Evolutionary conservation across 1,140 invertebrate species (phyloP).

Genomic region (Cecropterus lyciades): DNA sequence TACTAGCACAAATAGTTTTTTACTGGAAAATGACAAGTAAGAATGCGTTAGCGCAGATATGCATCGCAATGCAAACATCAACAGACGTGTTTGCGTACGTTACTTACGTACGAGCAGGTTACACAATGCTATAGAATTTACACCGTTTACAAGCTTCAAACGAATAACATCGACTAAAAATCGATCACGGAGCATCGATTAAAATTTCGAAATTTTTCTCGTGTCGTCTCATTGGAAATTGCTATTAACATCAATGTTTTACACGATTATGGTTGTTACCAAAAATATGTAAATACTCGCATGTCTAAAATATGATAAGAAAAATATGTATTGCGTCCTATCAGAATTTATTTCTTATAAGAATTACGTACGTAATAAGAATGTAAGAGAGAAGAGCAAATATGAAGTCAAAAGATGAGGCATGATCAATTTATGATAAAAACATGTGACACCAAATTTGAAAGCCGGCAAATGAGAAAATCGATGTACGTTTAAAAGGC

Average conservation of each 20-base stretch:
- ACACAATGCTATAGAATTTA: constrained; percentile 1
- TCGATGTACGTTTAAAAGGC: constrained; percentile 18
- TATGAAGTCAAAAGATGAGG: constrained; percentile 2
- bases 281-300: neutral
- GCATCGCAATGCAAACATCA: constrained; percentile 26
- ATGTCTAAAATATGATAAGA: neutral
- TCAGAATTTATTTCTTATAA: neutral
- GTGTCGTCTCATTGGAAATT: neutral
- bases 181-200: neutral
- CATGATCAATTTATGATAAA: constrained; percentile 9
- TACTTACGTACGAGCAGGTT: constrained; percentile 12
- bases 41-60: constrained; percentile 1
- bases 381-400: no score
- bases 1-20: neutral
- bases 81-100: constrained; percentile 18
- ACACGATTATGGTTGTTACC: no score
- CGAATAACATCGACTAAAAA: neutral
- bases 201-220: no score
- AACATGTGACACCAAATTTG: constrained; percentile 21
- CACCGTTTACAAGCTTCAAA: neutral
- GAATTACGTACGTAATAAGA: neutral
- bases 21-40: constrained; percentile 19
- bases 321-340: neutral
- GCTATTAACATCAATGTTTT: no score
- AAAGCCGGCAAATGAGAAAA: constrained; percentile 20